A percentile compares a stretch with the other conserved stretches of the same genome.
Conservation (phyloP, 1,140 invertebrate genomes). For the Lysiphlebus fabarum region DNA sequence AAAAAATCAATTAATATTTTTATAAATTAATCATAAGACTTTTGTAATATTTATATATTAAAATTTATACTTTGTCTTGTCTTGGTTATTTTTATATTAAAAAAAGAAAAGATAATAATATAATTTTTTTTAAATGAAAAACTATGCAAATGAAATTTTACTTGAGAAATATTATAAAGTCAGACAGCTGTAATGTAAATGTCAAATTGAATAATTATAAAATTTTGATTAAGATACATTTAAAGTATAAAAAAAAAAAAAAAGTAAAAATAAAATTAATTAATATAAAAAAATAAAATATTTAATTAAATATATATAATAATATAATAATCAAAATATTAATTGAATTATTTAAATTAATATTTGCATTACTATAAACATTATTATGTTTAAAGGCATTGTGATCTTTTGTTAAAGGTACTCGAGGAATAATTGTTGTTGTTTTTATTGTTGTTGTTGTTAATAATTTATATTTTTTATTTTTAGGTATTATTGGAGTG, state of each 20-base stretch:
- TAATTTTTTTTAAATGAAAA: too few relatives aligned
- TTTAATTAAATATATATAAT: not conserved
- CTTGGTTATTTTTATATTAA: too few relatives aligned
- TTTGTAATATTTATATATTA: too few relatives aligned
- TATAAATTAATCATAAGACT: too few relatives aligned
- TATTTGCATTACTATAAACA: conserved; percentile 32
- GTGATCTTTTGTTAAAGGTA: conserved; percentile 42
- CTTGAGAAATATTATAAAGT: too few relatives aligned
- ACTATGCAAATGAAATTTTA: too few relatives aligned
- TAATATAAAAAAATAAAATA: not conserved
- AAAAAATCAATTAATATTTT: too few relatives aligned
- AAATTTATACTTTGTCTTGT: too few relatives aligned
- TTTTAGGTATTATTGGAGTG: conserved; percentile 48
- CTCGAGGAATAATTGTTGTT: conserved; percentile 48
- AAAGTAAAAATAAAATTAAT: not conserved
- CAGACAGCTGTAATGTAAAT: too few relatives aligned
- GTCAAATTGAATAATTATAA: too few relatives aligned
- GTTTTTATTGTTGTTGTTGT: conserved; percentile 51
- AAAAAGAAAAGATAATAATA: too few relatives aligned
- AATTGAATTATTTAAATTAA: conserved; percentile 23
- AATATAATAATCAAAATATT: conserved; percentile 7
- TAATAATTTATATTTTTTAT: conserved; percentile 31
- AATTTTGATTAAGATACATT: too few relatives aligned
- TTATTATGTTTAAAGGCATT: conserved; percentile 45
- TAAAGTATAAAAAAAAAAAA: not conserved